phyloP scores from a whole-genome alignment of 2,888 invertebrate genomes.

The Campoplex capitator region DNA sequence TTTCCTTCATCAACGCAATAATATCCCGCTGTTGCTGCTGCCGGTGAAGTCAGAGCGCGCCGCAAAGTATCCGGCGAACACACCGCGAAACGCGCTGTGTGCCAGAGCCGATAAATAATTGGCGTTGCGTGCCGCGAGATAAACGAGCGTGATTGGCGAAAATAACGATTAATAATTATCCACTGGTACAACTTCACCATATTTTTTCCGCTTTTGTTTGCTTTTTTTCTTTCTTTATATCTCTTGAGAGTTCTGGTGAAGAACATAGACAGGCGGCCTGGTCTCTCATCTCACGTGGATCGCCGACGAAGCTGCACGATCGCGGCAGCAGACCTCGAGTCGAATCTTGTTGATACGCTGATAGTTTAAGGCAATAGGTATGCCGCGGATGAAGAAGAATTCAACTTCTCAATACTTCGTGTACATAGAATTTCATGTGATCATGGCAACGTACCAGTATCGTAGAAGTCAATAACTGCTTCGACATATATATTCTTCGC shows the following conservation, averaged over 20 bases:
- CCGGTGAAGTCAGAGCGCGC: slow-evolving; percentile 3
- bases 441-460: neutral
- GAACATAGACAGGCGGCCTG: slow-evolving; percentile 20
- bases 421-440: neutral
- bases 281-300: slow-evolving; percentile 28
- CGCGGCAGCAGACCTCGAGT: slow-evolving; percentile 33
- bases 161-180: slow-evolving; percentile 84
- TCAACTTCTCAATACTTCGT: neutral
- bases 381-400: neutral
- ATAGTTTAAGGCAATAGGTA: slow-evolving; percentile 14
- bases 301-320: slow-evolving; percentile 37
- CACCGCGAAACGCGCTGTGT: slow-evolving; percentile 59
- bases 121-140: slow-evolving; percentile 83
- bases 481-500: neutral
- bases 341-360: slow-evolving; percentile 7
- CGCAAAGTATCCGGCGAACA: slow-evolving; percentile 38
- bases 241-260: slow-evolving; percentile 6
- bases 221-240: slow-evolving; percentile 37
- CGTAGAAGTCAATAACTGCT: neutral
- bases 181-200: slow-evolving; percentile 77
- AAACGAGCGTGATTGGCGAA: slow-evolving; percentile 84
- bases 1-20: slow-evolving; percentile 19
- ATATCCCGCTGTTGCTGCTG: slow-evolving; percentile 51
- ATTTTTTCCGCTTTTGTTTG: slow-evolving; percentile 26
- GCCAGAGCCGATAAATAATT: slow-evolving; percentile 81